phyloP scores from a whole-genome alignment of 1,140 invertebrate genomes.

The Dendrolimus kikuchii region DNA sequence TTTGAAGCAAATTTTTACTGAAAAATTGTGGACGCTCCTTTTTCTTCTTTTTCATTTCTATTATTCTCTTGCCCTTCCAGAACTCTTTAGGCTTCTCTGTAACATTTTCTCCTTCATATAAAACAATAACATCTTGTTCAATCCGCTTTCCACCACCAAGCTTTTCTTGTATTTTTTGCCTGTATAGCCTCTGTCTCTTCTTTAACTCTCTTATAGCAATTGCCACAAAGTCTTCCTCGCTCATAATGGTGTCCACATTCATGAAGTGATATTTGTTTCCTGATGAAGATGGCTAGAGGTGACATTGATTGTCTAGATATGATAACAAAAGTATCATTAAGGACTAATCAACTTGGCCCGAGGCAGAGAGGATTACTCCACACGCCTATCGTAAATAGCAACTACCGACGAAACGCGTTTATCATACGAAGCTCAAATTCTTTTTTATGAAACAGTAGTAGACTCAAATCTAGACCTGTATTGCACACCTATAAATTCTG shows the following conservation, averaged over 20 bases:
- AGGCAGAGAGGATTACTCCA: too few species aligned
- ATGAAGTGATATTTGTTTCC: constrained; percentile 80
- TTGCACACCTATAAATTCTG: too few species aligned
- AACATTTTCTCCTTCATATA: constrained; percentile 85
- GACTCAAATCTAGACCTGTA: too few species aligned
- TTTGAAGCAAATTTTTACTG: constrained; percentile 84
- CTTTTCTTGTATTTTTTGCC: constrained; percentile 79
- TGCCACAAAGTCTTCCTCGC: constrained; percentile 80
- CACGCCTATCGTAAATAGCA: too few species aligned
- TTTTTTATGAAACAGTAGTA: too few species aligned
- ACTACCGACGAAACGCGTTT: too few species aligned
- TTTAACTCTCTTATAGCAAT: constrained; percentile 88
- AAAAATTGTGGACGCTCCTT: constrained; percentile 60
- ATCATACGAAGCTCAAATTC: too few species aligned
- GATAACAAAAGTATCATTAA: too few species aligned
- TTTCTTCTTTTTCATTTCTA: constrained; percentile 67
- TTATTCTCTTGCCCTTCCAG: constrained; percentile 60
- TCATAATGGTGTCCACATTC: constrained; percentile 89
- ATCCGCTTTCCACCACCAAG: constrained; percentile 78
- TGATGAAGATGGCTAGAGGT: too few species aligned
- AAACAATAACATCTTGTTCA: constrained; percentile 86
- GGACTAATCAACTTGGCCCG: too few species aligned
- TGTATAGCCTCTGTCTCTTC: constrained; percentile 86
- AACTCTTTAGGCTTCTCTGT: constrained; percentile 62
- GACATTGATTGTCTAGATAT: too few species aligned